Base-by-base conservation (phyloP, 2,888 invertebrate genomes). In the Cistogaster globosa region DNA sequence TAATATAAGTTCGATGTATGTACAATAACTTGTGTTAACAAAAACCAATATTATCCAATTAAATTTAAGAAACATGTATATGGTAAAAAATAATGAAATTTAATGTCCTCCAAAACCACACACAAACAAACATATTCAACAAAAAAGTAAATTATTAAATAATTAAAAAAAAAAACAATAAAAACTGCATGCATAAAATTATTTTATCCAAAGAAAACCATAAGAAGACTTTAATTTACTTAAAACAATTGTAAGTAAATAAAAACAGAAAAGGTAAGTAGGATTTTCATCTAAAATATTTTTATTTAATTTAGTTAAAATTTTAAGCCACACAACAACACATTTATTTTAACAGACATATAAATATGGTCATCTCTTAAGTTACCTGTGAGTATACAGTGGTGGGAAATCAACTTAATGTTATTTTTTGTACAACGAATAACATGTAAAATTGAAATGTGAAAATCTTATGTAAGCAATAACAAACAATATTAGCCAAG, bases 21-120 rank as follows among this genome's bases (percentile, higher is more conserved):
- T 69, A 62, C 18, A 22, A 63, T 62, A 53, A 62, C 6, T n/a
- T 69, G 42, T 78, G 62, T 45, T 69, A 63, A 76, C 58, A 71
- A 69, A n/a, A 16, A 65, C 57, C 36, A 42, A 69, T n/a, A 0
- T 20, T 45, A 38, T 48, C 14, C 26, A 42, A 62, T 48, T 12
- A 45, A 26, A 51, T 7, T 7, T 22, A 60, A 38, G 32, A 65
- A 58, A 55, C 51, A 3, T 69, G 63, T 79, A 82, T 76, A 76
- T 67, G 60, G 48, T 62, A n/a, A 74, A 81, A 85, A 78, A 58
- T 78, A 69, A 75, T 51, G 69, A 75, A 80, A 74, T 22, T 82
- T 78, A 82, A 85, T 82, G 82, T 85, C 68, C 78, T 74, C 79
- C 83, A 76, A 42, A 57, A 51, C 9, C 9, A 74, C 12, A 55